A percentile compares a stretch with the other conserved stretches of the same genome.
phyloP scores from a whole-genome alignment of 2,113 vertebrate species.

The Tachycineta bicolor region DNA sequence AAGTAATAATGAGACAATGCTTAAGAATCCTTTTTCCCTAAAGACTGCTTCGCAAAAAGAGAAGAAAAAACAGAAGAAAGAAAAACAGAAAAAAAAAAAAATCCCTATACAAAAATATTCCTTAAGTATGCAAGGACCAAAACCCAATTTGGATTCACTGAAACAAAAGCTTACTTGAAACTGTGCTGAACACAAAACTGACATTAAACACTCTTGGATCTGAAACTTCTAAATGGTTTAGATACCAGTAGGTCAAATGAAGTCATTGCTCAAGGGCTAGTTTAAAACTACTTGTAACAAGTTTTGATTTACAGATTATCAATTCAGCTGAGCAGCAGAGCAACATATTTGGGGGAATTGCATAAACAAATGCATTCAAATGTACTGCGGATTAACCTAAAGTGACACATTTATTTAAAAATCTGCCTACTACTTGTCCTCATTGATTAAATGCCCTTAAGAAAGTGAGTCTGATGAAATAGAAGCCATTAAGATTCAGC shows the following conservation, averaged over 20 bases:
- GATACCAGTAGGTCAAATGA: constrained; percentile 62
- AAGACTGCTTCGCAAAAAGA: not conserved
- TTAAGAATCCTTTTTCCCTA: not conserved
- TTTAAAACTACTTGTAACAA: constrained; percentile 71
- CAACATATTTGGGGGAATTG: constrained; percentile 65
- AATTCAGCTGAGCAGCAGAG: constrained; percentile 72
- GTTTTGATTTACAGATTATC: constrained; percentile 81
- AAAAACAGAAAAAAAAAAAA: not conserved
- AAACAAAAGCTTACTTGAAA: constrained; percentile 1
- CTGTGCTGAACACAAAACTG: constrained; percentile 2
- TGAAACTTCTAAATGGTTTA: constrained; percentile 65
- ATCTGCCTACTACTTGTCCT: constrained; percentile 82
- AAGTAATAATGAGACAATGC: not conserved
- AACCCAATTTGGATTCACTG: not conserved
- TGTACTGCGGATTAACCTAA: constrained; percentile 76
- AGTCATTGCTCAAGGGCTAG: constrained; percentile 58
- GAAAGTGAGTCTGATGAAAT: constrained; percentile 81
- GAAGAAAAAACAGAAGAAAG: too few relatives aligned
- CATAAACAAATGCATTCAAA: constrained; percentile 80
- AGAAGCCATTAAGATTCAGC: constrained; percentile 79
- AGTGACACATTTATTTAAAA: constrained; percentile 86
- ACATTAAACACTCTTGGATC: constrained; percentile 66
- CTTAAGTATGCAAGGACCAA: not conserved
- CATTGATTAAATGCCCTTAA: constrained; percentile 86
- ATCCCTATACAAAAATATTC: not conserved